Base-by-base conservation (phyloP, 2,113 vertebrate genomes). In the Glaucidium brasilianum region DNA sequence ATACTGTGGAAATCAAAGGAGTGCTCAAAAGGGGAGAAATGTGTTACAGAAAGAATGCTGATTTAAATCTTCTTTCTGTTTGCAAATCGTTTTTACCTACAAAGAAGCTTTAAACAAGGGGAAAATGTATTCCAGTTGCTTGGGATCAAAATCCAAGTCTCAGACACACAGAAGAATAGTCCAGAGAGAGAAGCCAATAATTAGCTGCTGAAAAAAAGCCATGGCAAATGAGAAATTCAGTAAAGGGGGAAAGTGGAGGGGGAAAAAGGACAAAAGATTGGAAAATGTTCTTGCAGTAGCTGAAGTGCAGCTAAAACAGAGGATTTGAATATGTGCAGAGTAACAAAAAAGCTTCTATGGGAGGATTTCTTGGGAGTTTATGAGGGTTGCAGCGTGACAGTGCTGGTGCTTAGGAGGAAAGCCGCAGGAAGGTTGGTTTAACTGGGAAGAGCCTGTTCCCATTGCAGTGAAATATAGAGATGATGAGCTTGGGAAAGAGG, bases 131-230 rank as follows among this genome's bases (percentile, higher is more conserved):
- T 62, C 15, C 52, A 59, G 50, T 69, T 83, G 29, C 55, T 93
- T 90, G 37, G 50, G 34, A 74, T 91, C 82, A 86, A 94, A 93
- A 77, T 86, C 43, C 34, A 37, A 84, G 43, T 92, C 64, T 96
- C 60, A 89, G 64, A 27, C 34, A 39, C 26, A 34, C 34, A 59
- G 66, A 68, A 52, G 55, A n/a, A 18, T 30, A 39, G 23, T 63
- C 67, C 52, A 78, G 85, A 78, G 76, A 66, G 63, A 88, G 37
- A 92, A 86, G 72, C 47, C 34, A 69, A 27, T 62, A 77, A 88
- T 69, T 63, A 88, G 14, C 16, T 80, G 23, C 55, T 94, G 79
- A 52, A 81, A 89, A 94, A 94, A 92, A 19, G 5, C 34, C 15
- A 14, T 32, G 41, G 13, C 37, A 92, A 83, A 80, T 59, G n/a